A percentile compares a stretch with the other conserved stretches of the same genome.
These are phyloP conservation scores for Notodonta ziczac DNA, from an alignment of 2,888 invertebrate genomes.

Conservation along the genomic window DNA sequence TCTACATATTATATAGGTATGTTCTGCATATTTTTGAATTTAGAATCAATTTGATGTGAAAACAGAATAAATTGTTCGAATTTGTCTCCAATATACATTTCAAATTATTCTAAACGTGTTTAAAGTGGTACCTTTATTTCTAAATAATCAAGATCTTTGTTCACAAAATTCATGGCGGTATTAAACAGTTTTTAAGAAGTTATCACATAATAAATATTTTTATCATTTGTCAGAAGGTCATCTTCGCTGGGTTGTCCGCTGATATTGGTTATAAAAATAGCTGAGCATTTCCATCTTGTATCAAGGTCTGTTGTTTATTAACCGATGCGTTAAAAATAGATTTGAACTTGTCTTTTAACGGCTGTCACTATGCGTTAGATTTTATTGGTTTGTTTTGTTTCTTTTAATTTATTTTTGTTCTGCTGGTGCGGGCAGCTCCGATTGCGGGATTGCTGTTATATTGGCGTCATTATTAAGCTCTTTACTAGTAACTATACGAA, in stretches of 20 bases:
- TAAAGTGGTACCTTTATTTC: not conserved
- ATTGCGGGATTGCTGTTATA: too few relatives aligned
- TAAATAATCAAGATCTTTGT: not conserved
- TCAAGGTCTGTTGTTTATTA: conserved; percentile 50
- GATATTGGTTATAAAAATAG: conserved; percentile 55
- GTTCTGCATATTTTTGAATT: too few relatives aligned
- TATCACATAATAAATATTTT: conserved; percentile 34
- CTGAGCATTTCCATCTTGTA: conserved; percentile 41
- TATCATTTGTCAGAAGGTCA: conserved; percentile 51
- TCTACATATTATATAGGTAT: too few relatives aligned
- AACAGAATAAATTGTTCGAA: too few relatives aligned
- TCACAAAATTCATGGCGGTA: not conserved
- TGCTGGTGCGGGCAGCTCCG: too few relatives aligned
- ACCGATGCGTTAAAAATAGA: conserved; percentile 43
- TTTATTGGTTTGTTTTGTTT: too few relatives aligned
- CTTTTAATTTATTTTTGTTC: too few relatives aligned
- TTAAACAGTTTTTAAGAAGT: not conserved
- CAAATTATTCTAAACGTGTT: not conserved
- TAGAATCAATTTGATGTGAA: too few relatives aligned
- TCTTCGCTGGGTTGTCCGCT: conserved; percentile 43
- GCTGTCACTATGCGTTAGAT: conserved; percentile 3
- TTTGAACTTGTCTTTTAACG: conserved; percentile 14
- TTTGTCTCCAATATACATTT: not conserved
- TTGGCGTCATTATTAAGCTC: too few relatives aligned
- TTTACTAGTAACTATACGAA: too few relatives aligned